Evolutionary conservation across 1,140 invertebrate genomes (phyloP), one percentile per base, ranked within the genome.

Genomic region (Subanguina moxae): DNA sequence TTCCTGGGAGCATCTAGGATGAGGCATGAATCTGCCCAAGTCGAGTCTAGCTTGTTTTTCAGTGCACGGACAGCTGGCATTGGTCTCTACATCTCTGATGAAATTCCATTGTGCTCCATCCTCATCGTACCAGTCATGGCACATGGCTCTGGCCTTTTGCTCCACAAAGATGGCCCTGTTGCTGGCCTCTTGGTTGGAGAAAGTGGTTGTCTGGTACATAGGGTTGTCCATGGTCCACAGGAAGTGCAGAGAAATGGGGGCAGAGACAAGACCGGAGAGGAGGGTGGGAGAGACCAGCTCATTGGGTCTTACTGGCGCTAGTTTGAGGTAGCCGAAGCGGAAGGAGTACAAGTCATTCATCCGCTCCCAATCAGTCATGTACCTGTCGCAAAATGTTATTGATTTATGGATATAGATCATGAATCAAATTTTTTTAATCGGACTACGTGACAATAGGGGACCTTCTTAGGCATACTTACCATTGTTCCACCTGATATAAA

Each of bases 41-140:
- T 81, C 79, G 32, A 80, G 46, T 45, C 66, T 52, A 42, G 79
- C 79, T 57, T 80, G 78, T 46, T 63, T 65, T 62, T 80, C 78
- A 32, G 78, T 72, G 64, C 79, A 81, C 13, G 79, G 79, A 68
- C 79, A 81, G 15, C 81, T 83, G 8, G 79, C 73, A 45, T 81
- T 81, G 15, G 78, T 82, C 66, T 81, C 79, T 3, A 72, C 72
- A 42, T 81, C 80, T 9, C 79, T 72, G 28, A 81, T 77, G 67
- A 81, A 81, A 61, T 81, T 81, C 65, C 67, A 81, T 62, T 68
- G 77, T 27, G 77, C 78, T 9, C 77, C 77, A 42, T 78, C 77
- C 56, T 77, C 75, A 56, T 78, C 77, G n/a, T 72, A 78, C 79
- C 79, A 81, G 56, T 82, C 79, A 56, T 82, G 78, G 63, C 79